Evolutionary conservation across 2,888 invertebrate species (phyloP), one percentile per base, ranked within the genome.

Genomic region (Alsophila aescularia): DNA sequence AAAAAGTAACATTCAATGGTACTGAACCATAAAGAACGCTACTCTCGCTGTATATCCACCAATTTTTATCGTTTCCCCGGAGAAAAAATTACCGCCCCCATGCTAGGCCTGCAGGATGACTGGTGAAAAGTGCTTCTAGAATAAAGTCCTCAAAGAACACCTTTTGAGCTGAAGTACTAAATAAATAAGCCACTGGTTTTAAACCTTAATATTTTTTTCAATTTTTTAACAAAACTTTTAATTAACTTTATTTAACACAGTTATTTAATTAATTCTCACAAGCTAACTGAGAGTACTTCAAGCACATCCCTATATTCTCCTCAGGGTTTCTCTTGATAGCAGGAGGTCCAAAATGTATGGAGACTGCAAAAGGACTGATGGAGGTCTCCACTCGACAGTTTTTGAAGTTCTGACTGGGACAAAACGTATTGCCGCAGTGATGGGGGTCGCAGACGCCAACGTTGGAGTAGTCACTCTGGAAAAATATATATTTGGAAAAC

Each of bases 281-380:
- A 39, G 94, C 93, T 64, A 95, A 80, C 83, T 96, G 96, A 52
- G 93, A 93, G 72, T 95, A 97, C 56, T 90, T 93, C 41, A 97
- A 79, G 71, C 97, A 97, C 89, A 95, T 95, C 16, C 97, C 97
- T 31, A 96, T 93, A 73, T 96, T 96, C 60, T 97, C 96, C 64
- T 97, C 97, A 0, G 96, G 94, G 31, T 93, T 94, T 15, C 93
- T 93, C 67, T 95, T 95, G n/a, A 88, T 76, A 0, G 84, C 78
- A 0, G 94, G 94, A 1, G 95, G 93, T 0, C 96, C 96, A 77
- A 97, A 96, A 72, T 95, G 95, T 0, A 97, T 93, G 5, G 96
- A 94, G 32, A 97, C 93, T 12, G 95, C 94, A 81, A 96, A 97
- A 0, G 97, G 97, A 0, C 94, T 94, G 4, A 94, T 93, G 21